phyloP scores from a whole-genome alignment of 2,888 invertebrate genomes.

The Meteorus cinctellus region DNA sequence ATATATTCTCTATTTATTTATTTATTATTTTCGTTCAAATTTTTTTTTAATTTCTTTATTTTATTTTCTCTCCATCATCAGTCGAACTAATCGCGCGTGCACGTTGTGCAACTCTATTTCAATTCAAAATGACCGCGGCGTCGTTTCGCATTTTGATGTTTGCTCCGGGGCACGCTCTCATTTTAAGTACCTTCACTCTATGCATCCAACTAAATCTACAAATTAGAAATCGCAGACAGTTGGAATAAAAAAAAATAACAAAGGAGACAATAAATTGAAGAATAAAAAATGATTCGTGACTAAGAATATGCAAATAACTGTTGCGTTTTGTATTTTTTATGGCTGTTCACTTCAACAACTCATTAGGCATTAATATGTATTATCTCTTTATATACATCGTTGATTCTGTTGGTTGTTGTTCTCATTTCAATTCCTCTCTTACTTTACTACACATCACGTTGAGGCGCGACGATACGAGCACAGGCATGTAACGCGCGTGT shows the following conservation, averaged over 20 bases:
- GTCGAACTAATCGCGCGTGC: constrained; percentile 18
- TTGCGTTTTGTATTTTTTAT: neutral
- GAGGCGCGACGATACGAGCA: constrained; percentile 26
- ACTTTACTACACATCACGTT: constrained; percentile 21
- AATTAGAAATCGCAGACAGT: constrained; percentile 12
- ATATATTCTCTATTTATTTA: constrained; percentile 16
- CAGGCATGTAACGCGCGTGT: neutral
- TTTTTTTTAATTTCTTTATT: too few species aligned
- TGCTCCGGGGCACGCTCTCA: constrained; percentile 45
- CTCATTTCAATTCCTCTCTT: constrained; percentile 28
- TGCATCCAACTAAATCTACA: constrained; percentile 12
- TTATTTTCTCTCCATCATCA: constrained; percentile 24
- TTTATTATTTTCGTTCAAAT: neutral
- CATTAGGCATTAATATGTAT: too few species aligned
- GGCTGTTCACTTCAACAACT: neutral
- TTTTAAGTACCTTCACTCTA: constrained; percentile 47
- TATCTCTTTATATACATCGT: too few species aligned
- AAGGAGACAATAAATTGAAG: neutral
- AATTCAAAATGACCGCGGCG: constrained; percentile 19
- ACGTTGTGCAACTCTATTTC: constrained; percentile 31
- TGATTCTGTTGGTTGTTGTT: neutral
- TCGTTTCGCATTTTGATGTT: constrained; percentile 22
- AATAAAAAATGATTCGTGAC: neutral
- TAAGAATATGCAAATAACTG: too few species aligned
- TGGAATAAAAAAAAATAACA: neutral